These are phyloP conservation scores for Aphidoletes aphidimyza DNA, from an alignment of 2,888 invertebrate genomes.

Conservation along the genomic window DNA sequence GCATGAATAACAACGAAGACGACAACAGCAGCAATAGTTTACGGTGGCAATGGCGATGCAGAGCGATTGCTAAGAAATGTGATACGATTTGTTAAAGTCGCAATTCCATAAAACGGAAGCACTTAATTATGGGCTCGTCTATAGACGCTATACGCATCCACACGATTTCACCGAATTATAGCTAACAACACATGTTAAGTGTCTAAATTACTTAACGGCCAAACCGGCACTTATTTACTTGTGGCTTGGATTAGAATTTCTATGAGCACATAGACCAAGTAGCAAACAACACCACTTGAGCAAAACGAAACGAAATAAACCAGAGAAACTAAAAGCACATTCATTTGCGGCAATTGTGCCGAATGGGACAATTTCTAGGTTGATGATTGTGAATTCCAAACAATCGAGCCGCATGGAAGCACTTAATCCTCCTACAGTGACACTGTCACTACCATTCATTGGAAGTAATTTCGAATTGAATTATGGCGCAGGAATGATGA, in stretches of 20 bases:
- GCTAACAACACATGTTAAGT: slow-evolving; percentile 29
- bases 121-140: slow-evolving; percentile 42
- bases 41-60: no score
- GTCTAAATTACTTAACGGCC: slow-evolving; percentile 49
- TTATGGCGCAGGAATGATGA: background rate
- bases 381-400: slow-evolving; percentile 4
- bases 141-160: no score
- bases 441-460: background rate
- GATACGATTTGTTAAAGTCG: background rate
- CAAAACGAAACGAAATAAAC: no score
- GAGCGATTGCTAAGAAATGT: background rate
- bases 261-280: background rate
- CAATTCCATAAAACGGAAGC: slow-evolving; percentile 49
- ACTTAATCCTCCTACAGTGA: slow-evolving; percentile 1
- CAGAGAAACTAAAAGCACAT: background rate
- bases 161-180: slow-evolving; percentile 34
- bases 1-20: background rate
- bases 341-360: slow-evolving; percentile 33
- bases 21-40: background rate
- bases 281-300: no score
- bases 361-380: background rate
- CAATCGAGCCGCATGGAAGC: slow-evolving; percentile 11
- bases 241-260: background rate
- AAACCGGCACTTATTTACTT: slow-evolving; percentile 21
- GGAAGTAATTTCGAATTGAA: background rate